Evolutionary conservation across 1,140 invertebrate species (phyloP), one percentile per base, ranked within the genome.

Genomic region (Phymorhynchus buccinoides): DNA sequence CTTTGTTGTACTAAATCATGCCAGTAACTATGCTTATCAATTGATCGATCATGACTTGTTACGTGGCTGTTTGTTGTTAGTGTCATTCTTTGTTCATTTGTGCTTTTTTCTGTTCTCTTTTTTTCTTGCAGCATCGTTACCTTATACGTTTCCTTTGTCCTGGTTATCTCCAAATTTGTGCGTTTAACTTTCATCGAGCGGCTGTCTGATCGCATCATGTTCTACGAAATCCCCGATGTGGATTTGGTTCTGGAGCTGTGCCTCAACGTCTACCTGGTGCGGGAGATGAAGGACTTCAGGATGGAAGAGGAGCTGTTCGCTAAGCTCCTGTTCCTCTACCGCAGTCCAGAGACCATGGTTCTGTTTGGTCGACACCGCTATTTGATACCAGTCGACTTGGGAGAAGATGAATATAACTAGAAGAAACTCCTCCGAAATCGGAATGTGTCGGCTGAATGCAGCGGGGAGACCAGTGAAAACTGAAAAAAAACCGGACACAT

Each of bases 291-390:
- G n/a, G 97, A 99, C 91, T 95, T 99, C 83, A 95, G 96, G n/a
- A 94, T 99, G 3, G 99, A 99, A 94, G 98, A 99, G 94, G 98
- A 99, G 93, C 95, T 99, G 6, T 99, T 99, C 94, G 98, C 99
- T 22, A 99, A 99, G 95, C 94, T 99, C 75, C 96, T 99, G 87
- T 99, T 99, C 96, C 94, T 99, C 73, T 99, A 99, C 94, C 95
- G 99, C 83, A 99, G 98, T 39, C 98, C 98, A 1, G 97, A 99
- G 41, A 83, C 81, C 3, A 68, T 83, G 62, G 44, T 83, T 16
- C 7, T 22, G 41, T 71, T n/a, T 37, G 44, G 62, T 16, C 35
- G 73, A 18, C 73, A 75, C 42, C 73, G 73, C 37, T 75, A 41
- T 41, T 41, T 75, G 32, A 75, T 75, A 39, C 73, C 37, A 2